Percentiles rank a stretch among this genome's conserved stretches.
Conservation (phyloP, 2,113 vertebrate genomes). For the Anarrhichthys ocellatus region DNA sequence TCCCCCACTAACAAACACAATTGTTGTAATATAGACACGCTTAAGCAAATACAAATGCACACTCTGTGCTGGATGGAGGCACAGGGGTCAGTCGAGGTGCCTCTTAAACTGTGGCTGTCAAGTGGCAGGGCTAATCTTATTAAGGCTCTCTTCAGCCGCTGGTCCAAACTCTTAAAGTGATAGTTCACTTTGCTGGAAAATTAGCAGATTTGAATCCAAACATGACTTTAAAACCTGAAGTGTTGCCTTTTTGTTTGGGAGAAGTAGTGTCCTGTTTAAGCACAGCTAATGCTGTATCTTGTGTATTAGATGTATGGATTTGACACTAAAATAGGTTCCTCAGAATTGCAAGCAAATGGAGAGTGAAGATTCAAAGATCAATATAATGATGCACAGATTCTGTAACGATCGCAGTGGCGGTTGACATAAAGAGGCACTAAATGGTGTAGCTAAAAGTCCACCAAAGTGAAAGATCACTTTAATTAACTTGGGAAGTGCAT, state of each 20-base stretch:
- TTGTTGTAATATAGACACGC: slow-evolving; percentile 12
- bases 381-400: background rate
- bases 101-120: slow-evolving; percentile 72
- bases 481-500: slow-evolving; percentile 7
- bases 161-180: slow-evolving; percentile 64
- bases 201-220: slow-evolving; percentile 18
- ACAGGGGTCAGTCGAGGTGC: slow-evolving; percentile 69
- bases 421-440: background rate
- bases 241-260: background rate
- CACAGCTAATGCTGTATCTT: background rate
- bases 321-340: background rate
- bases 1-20: background rate
- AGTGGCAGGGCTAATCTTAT: slow-evolving; percentile 79
- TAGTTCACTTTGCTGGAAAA: slow-evolving; percentile 42
- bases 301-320: background rate
- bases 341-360: background rate
- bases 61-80: slow-evolving; percentile 56
- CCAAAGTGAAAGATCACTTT: slow-evolving; percentile 33
- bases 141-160: slow-evolving; percentile 68
- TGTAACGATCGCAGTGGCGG: background rate
- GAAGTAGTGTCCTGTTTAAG: background rate
- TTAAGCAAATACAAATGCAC: slow-evolving; percentile 42
- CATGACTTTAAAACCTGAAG: background rate
- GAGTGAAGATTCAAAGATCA: background rate
- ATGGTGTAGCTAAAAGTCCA: background rate